Percentiles rank a stretch among this genome's conserved stretches.
Evolutionary conservation across 2,797 vertebrate genomes (phyloP).

Genomic region (Coregonus ussuriensis): DNA sequence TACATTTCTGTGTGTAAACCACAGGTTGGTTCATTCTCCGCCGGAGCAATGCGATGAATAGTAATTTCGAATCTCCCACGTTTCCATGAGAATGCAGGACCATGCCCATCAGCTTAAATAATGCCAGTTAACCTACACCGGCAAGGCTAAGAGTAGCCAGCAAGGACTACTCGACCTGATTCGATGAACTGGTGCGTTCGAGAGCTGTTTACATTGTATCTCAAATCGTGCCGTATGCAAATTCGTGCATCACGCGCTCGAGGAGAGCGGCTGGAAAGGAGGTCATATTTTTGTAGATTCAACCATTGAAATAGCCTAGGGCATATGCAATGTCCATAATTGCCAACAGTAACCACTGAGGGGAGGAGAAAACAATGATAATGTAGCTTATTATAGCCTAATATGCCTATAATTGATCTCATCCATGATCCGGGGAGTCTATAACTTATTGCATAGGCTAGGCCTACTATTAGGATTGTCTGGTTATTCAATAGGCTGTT

Average conservation of each 20-base stretch:
- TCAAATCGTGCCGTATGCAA: not conserved
- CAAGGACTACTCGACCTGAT: not conserved
- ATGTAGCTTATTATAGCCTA: not conserved
- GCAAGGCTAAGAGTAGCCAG: not conserved
- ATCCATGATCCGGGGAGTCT: not conserved
- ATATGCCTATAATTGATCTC: not conserved
- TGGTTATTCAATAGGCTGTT: not conserved
- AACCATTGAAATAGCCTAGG: not conserved
- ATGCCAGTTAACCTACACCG: not conserved
- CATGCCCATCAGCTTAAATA: not conserved
- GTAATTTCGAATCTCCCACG: not conserved
- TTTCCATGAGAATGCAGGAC: not conserved
- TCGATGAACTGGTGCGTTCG: not conserved
- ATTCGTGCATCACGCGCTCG: not conserved
- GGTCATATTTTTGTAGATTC: not conserved
- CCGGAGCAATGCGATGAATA: not conserved
- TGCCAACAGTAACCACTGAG: not conserved
- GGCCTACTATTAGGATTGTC: not conserved
- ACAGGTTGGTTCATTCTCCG: conserved; percentile 14
- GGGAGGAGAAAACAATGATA: not conserved
- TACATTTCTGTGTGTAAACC: conserved; percentile 4
- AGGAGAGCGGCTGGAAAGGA: not conserved
- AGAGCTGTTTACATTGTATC: too few species aligned
- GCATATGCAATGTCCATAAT: not conserved
- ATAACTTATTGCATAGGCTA: not conserved